Conservation (phyloP, 2,888 invertebrate species). For the Stenichneumon culpator region DNA sequence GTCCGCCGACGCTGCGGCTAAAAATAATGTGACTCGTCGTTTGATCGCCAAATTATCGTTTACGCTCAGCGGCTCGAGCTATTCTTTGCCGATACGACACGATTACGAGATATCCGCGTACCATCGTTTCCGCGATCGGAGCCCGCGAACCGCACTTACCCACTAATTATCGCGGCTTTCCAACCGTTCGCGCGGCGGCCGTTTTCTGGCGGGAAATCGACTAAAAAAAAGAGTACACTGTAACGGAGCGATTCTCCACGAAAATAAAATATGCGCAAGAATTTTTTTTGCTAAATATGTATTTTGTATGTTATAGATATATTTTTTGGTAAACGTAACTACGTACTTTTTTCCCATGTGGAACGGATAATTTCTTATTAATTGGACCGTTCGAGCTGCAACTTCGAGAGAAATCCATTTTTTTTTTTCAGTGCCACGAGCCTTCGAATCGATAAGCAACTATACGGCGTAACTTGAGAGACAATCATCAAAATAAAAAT, state of each 20-base stretch:
- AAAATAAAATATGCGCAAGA: too few relatives aligned
- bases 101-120: background rate
- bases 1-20: too few relatives aligned
- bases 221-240: too few relatives aligned
- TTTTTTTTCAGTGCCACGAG: background rate
- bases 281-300: too few relatives aligned
- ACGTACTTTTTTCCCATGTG: too few relatives aligned
- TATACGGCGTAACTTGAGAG: background rate
- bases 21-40: constrained; percentile 9
- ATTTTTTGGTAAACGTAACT: too few relatives aligned
- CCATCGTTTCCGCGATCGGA: background rate
- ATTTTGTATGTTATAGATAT: too few relatives aligned
- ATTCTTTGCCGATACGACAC: background rate
- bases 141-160: background rate
- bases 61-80: background rate
- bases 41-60: constrained; percentile 6
- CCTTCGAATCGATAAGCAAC: constrained; percentile 4
- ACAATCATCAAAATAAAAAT: background rate
- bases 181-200: too few relatives aligned
- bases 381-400: too few relatives aligned
- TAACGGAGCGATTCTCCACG: too few relatives aligned
- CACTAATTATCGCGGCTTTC: background rate
- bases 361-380: too few relatives aligned
- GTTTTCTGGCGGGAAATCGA: too few relatives aligned
- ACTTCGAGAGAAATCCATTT: background rate